Base-by-base conservation (phyloP, 2,113 vertebrate genomes). In the Sander vitreus region DNA sequence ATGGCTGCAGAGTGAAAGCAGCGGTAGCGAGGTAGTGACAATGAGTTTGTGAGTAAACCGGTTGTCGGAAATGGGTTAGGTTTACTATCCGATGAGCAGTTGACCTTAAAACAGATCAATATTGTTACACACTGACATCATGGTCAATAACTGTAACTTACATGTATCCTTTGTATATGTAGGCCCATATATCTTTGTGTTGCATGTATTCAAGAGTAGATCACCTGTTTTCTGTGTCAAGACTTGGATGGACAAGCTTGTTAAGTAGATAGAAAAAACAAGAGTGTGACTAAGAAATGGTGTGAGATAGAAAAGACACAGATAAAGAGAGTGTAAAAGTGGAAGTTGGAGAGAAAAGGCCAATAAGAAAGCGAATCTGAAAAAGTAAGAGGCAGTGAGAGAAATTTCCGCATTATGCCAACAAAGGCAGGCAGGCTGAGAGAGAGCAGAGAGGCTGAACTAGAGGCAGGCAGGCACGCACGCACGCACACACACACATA, bases 361-460 rank as follows among this genome's bases (percentile, higher is more conserved):
- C 25, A 69, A 33, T 53, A 4, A 54, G 57, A 67, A 25, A 73
- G 55, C 55, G 48, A 64, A 4, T 27, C 69, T 36, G 51, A 23
- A 48, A 73, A 57, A 66, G 27, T 21, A 18, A 66, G 45, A 71
- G 36, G 73, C 55, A 72, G 66, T 73, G 63, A 78, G 51, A 78
- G 74, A 79, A 55, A 88, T 76, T 86, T 93, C 80, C 39, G 75
- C 86, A 90, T 90, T 91, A 82, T 84, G 83, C 86, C 82, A 88
- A 86, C 80, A 87, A 43, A 67, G 77, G 78, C 84, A 85, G 69
- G 67, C 48, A 57, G 81, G 83, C 64, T 71, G 70, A 82, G 43
- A 80, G 57, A 82, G 80, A 73, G 78, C 55, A 73, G 57, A 27
- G 47, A 74, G 57, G 69, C 76, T 62, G 62, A 74, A 57, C 54